Evolutionary conservation across 2,113 vertebrate species (phyloP), one percentile per base, ranked within the genome.

Genomic region (Tachysurus vachellii): DNA sequence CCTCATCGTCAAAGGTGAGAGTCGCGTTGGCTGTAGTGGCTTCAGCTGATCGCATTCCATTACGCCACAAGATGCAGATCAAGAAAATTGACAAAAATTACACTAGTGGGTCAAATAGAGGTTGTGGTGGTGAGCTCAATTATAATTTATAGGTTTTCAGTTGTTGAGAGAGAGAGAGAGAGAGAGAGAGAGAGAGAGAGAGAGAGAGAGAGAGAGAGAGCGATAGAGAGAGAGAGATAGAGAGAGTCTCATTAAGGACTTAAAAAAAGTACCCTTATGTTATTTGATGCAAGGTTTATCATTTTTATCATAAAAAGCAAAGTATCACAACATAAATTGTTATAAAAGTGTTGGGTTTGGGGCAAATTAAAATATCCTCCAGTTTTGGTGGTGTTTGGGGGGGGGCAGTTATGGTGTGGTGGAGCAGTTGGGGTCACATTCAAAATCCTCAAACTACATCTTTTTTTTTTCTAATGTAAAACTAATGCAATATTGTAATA

Each of bases 1-100:
- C 96, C 71, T 98, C 97, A 2, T 98, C 97, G 88, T 99, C 98
- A 86, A 98, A 98, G 97, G 98, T 99, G 94, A 97, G 95, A 88
- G 86, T 75, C 54, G 76, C 59, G 47, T 31, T n/a, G 59, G 31
- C 31, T 26, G 53, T 80, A 80, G 57, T 12, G 16, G 57, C 79
- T 14, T 64, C n/a, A 87, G 75, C 53, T 36, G 2, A 28, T 56
- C 28, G 16, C 21, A 16, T 79, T n/a, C 44, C 26, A 8, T 47
- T 26, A 54, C n/a, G 54, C 44, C 44, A 7, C 13, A 47, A 64
- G 57, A 14, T 17, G 13, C 53, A 85, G 17, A 44, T 85, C 56
- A 53, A 10, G 44, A 28, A 56, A 54, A 56, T 57, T 17, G 3
- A 56, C n/a, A 28, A 10, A 26, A 26, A 50, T 76, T 21, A 50